Base-by-base conservation (phyloP, 1,140 invertebrate species). In the Sminthurides bifidus region DNA sequence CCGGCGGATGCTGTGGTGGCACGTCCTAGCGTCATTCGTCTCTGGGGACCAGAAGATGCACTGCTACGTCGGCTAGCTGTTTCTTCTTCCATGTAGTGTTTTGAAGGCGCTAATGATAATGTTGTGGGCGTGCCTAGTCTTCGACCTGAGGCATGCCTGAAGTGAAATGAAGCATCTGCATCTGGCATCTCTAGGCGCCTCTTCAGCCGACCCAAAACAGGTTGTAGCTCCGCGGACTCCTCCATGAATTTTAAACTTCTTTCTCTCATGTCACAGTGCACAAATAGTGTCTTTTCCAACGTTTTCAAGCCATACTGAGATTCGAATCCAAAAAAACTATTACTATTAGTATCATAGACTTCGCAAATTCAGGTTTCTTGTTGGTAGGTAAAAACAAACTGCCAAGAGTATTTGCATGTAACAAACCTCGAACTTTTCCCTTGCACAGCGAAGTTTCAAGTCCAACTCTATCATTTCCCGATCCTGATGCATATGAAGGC, bases 381-480 rank as follows among this genome's bases (percentile, higher is more conserved):
- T n/a, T 17, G 21, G 5, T 43, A 43, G 21, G 10, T 8, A 8
- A 43, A 43, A 43, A 17, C 21, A n/a, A n/a, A 43, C 21, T 8
- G 17, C 17, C 17, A 43, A 6, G 5, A 43, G 14, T 8, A 43
- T 6, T 15, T 8, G 10, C 19, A 17, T 5, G 10, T 49, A 12
- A 19, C n/a, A 17, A 23, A 58, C 56, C 19, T 57, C 53, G 41
- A 38, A 59, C 52, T 63, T 63, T 31, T 59, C 57, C 19, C 43
- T 23, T 10, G 56, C 41, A 31, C 40, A 54, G 14, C 56, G 21
- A 14, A 63, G 31, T 44, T 55, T 52, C 21, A 63, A 27, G 27
- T 63, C 60, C 4, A 24, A 14, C 33, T 58, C 53, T 17, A 63
- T 46, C 3, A 41, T 3, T 21, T 56, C 31, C 43, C 29, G 45